These are phyloP conservation scores for Hyles vespertilio DNA, from an alignment of 1,140 invertebrate genomes.

Conservation along the genomic window DNA sequence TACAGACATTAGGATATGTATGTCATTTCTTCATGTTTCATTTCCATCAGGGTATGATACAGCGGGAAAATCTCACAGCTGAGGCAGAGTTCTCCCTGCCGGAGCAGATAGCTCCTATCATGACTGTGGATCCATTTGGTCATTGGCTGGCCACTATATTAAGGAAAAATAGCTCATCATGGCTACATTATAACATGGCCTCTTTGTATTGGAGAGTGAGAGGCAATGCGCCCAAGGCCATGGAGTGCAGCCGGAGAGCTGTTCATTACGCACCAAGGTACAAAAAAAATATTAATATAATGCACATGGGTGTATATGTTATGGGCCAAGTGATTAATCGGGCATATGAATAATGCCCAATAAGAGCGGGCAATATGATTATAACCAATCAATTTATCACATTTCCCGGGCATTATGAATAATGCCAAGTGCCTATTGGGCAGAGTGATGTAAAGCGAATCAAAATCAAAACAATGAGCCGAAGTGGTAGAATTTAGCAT, in stretches of 20 bases:
- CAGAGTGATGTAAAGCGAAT: too few species aligned
- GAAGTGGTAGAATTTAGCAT: too few species aligned
- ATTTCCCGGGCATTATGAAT: too few species aligned
- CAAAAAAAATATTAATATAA: conserved; percentile 3
- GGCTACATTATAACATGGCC: conserved; percentile 90
- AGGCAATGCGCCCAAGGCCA: conserved; percentile 85
- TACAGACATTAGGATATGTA: too few species aligned
- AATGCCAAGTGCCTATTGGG: too few species aligned
- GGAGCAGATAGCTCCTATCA: conserved; percentile 78
- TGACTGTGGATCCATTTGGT: conserved; percentile 81
- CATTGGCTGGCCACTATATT: conserved; percentile 81
- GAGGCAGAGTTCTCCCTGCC: conserved; percentile 81
- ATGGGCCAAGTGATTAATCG: too few species aligned
- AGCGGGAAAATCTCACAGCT: conserved; percentile 79
- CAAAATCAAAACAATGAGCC: too few species aligned
- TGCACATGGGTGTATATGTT: too few species aligned
- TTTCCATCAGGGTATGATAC: conserved; percentile 76
- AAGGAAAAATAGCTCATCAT: conserved; percentile 84
- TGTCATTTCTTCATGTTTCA: too few species aligned
- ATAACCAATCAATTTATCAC: too few species aligned
- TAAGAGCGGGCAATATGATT: too few species aligned
- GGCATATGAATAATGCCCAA: too few species aligned
- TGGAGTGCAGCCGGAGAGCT: conserved; percentile 88
- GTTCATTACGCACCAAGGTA: conserved; percentile 87
- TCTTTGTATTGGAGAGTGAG: conserved; percentile 90